Evolutionary conservation across 2,797 vertebrate genomes (phyloP).

Genomic region (Poecilia picta): DNA sequence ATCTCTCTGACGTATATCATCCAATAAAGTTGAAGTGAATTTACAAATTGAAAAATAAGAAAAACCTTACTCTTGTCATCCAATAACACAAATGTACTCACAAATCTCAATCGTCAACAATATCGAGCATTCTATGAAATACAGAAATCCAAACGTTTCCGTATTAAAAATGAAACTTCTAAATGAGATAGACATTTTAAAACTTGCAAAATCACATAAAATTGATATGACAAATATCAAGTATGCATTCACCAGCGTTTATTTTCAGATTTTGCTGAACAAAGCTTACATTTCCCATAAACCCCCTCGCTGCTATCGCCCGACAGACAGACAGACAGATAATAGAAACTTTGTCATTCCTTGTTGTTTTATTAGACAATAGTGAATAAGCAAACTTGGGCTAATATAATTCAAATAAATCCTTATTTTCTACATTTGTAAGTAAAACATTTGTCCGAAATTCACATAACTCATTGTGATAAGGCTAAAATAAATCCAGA

Average conservation of each 20-base stretch:
- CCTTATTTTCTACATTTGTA: background rate
- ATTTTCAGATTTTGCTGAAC: background rate
- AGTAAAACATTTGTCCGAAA: background rate
- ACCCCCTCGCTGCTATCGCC: background rate
- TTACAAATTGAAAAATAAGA: background rate
- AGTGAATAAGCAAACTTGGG: background rate
- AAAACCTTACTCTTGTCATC: background rate
- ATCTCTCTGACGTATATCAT: background rate
- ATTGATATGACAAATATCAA: background rate
- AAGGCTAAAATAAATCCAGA: background rate
- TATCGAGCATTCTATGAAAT: background rate
- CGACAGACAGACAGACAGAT: background rate
- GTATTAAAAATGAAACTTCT: background rate
- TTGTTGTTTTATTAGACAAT: background rate
- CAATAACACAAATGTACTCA: background rate
- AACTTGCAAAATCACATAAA: background rate
- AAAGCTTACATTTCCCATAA: conserved; percentile 61
- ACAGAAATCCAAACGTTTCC: background rate
- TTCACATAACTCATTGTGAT: background rate
- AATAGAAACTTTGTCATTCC: too few species aligned
- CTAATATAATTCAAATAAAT: background rate
- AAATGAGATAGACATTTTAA: background rate
- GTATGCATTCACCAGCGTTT: background rate
- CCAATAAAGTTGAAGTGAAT: background rate
- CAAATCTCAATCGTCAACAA: background rate